Base-by-base conservation (phyloP, 2,113 vertebrate genomes). In the Nematolebias whitei region DNA sequence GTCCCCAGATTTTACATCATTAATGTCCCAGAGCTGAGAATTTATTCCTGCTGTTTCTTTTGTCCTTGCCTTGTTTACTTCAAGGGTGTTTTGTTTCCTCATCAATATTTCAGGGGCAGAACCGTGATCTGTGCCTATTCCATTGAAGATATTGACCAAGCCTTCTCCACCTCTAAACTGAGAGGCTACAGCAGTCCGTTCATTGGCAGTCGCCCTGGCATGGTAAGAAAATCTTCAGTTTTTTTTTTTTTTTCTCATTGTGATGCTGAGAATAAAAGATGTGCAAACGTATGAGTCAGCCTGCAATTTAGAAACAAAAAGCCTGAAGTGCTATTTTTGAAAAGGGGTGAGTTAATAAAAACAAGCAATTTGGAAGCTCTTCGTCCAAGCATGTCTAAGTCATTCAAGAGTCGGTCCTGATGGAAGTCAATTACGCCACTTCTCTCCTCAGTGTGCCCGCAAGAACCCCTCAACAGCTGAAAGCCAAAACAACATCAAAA, bases 81-180 rank as follows among this genome's bases (percentile, higher is more conserved):
- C 7, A 2, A n/a, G 2, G 9, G 19, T 65, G 9, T 15, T n/a
- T 48, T 45, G 11, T n/a, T 35, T 50, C 44, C 9, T 58, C 19
- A 68, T n/a, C 52, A 6, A 24, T 60, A 69, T 63, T 62, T 54
- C 63, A 94, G 93, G 93, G 91, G 91, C 39, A 90, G 83, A 62
- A 94, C 90, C 1, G 93, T 92, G 29, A 89, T 94, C 35, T 94
- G 93, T 79, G 93, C 92, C 0, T 94, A 93, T 80, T 93, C 92
- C 47, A 91, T 93, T 24, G 82, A 91, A 58, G 91, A 92, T n/a
- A 93, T 93, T 24, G 90, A 94, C 75, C 63, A 75, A 56, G 90
- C 88, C 5, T 94, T 94, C 78, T 76, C 81, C 54, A 91, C 84
- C 0, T 92, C 92, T 18, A 93, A 92, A 59, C 89, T 93, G 58